Percentiles rank a stretch among this genome's conserved stretches.
Conservation (phyloP, 2,797 vertebrate species). For the Sandelia bainsii region DNA sequence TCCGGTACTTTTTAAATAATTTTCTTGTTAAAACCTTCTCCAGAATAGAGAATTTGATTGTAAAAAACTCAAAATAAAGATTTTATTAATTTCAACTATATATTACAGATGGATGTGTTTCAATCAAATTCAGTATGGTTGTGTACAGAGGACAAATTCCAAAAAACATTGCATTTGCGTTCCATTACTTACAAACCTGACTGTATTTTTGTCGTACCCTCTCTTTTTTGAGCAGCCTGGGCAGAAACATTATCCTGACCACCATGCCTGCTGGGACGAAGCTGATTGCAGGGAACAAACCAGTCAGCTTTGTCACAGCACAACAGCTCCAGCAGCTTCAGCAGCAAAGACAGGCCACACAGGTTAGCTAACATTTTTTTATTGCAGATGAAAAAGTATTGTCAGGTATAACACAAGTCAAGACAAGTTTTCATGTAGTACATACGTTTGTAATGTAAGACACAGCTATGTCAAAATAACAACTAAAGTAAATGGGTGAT, state of each 20-base stretch:
- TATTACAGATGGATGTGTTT: too few species aligned
- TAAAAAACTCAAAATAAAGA: neutral
- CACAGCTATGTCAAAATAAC: too few species aligned
- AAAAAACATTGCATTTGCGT: too few species aligned
- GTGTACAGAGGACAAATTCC: too few species aligned
- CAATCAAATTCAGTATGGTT: too few species aligned
- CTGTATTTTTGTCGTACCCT: neutral
- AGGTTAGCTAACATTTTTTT: constrained; percentile 80
- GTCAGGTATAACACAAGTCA: neutral
- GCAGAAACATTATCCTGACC: constrained; percentile 98
- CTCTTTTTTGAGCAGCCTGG: constrained; percentile 88
- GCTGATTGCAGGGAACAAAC: constrained; percentile 97
- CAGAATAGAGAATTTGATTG: neutral
- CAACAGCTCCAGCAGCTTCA: constrained; percentile 99
- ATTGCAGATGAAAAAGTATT: neutral
- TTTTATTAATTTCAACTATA: neutral
- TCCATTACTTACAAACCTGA: too few species aligned
- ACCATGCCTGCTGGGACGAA: constrained; percentile 98
- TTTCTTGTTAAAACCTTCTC: neutral
- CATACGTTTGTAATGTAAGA: neutral
- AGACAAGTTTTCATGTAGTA: neutral
- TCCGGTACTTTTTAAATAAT: neutral
- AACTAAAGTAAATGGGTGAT: neutral
- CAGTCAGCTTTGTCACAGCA: constrained; percentile 96
- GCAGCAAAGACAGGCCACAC: constrained; percentile 97